Percentiles rank a stretch among this genome's conserved stretches.
Conservation (phyloP, 1,140 invertebrate genomes). For the Agraylea sexmaculata region DNA sequence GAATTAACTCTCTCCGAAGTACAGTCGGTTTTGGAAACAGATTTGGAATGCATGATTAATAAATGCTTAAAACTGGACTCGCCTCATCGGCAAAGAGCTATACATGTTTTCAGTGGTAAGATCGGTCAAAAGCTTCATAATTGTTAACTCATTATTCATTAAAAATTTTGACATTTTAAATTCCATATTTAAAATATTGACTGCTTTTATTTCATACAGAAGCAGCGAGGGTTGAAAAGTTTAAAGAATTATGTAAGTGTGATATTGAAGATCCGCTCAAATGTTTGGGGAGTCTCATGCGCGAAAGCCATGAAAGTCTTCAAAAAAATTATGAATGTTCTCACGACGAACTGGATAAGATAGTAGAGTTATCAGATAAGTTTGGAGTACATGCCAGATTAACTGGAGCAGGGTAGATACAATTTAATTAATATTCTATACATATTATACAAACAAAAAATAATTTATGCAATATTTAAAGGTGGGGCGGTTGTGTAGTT, state of each 20-base stretch:
- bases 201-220: conserved; percentile 41
- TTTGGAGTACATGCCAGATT: conserved; percentile 72
- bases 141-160: conserved; percentile 9
- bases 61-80: conserved; percentile 3
- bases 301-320: conserved; percentile 76
- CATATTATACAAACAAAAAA: conserved; percentile 5
- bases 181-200: background rate
- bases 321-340: conserved; percentile 87
- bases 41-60: conserved; percentile 15
- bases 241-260: conserved; percentile 52
- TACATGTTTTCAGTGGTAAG: conserved; percentile 63
- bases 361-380: conserved; percentile 66
- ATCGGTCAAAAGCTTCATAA: too few species aligned
- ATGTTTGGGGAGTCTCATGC: conserved; percentile 78
- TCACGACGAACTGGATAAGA: conserved; percentile 72
- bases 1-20: conserved; percentile 7
- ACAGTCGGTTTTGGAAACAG: conserved; percentile 7
- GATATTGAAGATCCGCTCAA: conserved; percentile 36
- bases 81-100: conserved; percentile 60
- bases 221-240: conserved; percentile 65
- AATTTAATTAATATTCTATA: conserved; percentile 3
- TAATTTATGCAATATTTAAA: conserved; percentile 28
- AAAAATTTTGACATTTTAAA: background rate
- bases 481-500: conserved; percentile 94
- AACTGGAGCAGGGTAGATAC: conserved; percentile 82